Base-by-base conservation (phyloP, 2,113 vertebrate species). In the Oreochromis aureus region DNA sequence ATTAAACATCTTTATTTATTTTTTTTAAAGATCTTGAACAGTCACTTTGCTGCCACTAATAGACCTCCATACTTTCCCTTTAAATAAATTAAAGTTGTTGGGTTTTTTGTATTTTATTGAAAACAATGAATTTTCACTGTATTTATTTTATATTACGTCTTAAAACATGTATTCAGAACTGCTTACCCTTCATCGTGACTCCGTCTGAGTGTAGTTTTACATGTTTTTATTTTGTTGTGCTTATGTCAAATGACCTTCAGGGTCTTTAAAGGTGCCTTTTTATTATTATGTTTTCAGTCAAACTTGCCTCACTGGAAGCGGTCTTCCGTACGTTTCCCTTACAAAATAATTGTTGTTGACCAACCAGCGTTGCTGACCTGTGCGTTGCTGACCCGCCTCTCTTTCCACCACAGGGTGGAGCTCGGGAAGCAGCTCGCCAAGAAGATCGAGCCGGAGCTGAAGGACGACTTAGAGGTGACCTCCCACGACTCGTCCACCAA, bases 371-470 rank as follows among this genome's bases (percentile, higher is more conserved):
- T 48, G 71, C 41, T 18, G 15, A 27, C 27, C 27, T 76, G 24
- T 19, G 69, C 1, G 16, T 79, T 54, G 48, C 30, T 82, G 11
- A 63, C 18, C 80, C 4, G 1, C 27, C 30, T 54, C 30, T 54
- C 22, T 2, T 18, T 16, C 2, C 3, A 1, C 41, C 3, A 2
- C 86, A 99, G 98, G 5, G 98, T 99, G 61, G 99, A 99, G 73
- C 97, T 99, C 51, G 99, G 98, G 41, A 99, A 99, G 86, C 98
- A 99, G 89, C 95, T 99, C 94, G 99, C 98, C 7, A 99, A 99
- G 96, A 96, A 97, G 93, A 99, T 99, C 5, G 98, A 99, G 78
- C 98, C 99, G 0, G 99, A 99, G 89, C 96, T 99, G 89, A 95
- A 97, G 15, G 96, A 97, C 36, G 89, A 88, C 22, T 90, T 93